These are phyloP conservation scores for Scaptomyza pallida DNA, from an alignment of 1,140 invertebrate species.

Conservation along the genomic window DNA sequence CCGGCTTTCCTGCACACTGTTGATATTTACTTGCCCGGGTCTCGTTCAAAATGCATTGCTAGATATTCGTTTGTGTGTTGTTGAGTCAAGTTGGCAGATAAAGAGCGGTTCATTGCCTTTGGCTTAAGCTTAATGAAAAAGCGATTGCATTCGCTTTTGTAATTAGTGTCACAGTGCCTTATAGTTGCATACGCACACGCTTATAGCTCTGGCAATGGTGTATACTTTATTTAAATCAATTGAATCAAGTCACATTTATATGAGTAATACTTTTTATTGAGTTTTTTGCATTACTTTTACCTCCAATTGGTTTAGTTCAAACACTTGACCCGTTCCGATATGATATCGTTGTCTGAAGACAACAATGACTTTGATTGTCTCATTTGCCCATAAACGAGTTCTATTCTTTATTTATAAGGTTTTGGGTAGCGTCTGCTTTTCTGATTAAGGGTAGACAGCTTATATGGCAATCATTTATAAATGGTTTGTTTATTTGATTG, in stretches of 20 bases:
- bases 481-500: conserved; percentile 10
- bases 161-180: conserved; percentile 1
- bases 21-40: conserved; percentile 44
- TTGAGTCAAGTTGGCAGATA: conserved; percentile 47
- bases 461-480: conserved; percentile 8
- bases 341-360: background rate
- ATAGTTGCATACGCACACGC: background rate
- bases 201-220: background rate
- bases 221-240: conserved; percentile 18
- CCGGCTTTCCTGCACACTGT: conserved; percentile 8
- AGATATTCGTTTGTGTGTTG: conserved; percentile 30
- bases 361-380: conserved; percentile 26
- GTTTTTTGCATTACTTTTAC: conserved; percentile 3
- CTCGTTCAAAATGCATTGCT: conserved; percentile 10
- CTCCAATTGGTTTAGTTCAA: conserved; percentile 31
- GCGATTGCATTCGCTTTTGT: conserved; percentile 35
- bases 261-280: background rate
- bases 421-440: conserved; percentile 3
- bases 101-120: conserved; percentile 67
- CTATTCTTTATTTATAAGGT: conserved; percentile 4
- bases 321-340: conserved; percentile 20
- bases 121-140: background rate
- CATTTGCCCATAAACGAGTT: conserved; percentile 8
- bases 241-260: background rate
- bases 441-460: background rate